A percentile compares a stretch with the other conserved stretches of the same genome.
phyloP scores from a whole-genome alignment of 2,888 invertebrate species.

The Lordiphosa andalusiaca region DNA sequence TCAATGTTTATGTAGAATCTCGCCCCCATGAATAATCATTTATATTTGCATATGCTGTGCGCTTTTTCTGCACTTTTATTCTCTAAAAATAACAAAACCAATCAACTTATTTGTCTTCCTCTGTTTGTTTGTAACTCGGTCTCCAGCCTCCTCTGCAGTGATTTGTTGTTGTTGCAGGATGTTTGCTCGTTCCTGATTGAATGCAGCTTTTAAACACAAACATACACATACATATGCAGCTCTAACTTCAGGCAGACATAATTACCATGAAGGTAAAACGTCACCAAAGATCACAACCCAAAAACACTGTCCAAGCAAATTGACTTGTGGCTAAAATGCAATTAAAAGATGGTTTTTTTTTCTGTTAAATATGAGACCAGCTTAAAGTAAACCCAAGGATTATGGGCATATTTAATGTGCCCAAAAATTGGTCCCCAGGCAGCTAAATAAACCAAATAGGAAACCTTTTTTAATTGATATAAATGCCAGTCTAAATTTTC shows the following conservation, averaged over 20 bases:
- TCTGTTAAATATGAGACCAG: neutral
- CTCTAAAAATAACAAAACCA: conserved; percentile 59
- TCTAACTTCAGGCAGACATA: conserved; percentile 12
- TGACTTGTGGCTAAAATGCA: conserved; percentile 6
- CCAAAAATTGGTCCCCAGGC: too few relatives aligned
- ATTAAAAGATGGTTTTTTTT: neutral
- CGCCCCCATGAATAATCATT: conserved; percentile 1
- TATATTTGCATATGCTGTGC: conserved; percentile 55
- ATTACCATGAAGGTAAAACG: neutral
- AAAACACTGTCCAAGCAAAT: conserved; percentile 1
- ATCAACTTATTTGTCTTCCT: conserved; percentile 62
- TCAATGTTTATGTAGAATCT: neutral
- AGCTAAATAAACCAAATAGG: neutral
- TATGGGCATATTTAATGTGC: conserved; percentile 17
- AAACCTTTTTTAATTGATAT: conserved; percentile 22
- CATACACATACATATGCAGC: conserved; percentile 3
- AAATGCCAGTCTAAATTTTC: conserved; percentile 15
- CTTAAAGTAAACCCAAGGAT: neutral
- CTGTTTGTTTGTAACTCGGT: conserved; percentile 13
- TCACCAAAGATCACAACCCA: too few relatives aligned
- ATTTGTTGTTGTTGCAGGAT: conserved; percentile 23
- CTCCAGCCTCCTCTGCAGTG: neutral
- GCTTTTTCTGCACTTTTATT: conserved; percentile 62
- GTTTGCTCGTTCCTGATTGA: conserved; percentile 49
- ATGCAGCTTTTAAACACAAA: conserved; percentile 25